Percentiles rank a stretch among this genome's conserved stretches.
These are phyloP conservation scores for Heliconius ethilla DNA, from an alignment of 2,888 invertebrate species.

Conservation along the genomic window DNA sequence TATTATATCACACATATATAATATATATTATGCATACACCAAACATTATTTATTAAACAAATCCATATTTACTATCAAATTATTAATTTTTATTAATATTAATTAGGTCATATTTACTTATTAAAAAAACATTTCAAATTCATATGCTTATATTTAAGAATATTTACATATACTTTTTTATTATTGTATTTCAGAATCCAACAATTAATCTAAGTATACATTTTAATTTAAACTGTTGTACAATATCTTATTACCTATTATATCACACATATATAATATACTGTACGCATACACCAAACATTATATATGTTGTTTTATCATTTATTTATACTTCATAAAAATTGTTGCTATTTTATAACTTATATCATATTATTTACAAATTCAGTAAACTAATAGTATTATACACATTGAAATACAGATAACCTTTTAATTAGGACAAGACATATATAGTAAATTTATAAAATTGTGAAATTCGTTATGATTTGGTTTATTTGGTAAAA, in stretches of 20 bases:
- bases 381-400: not conserved
- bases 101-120: not conserved
- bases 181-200: not conserved
- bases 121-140: not conserved
- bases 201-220: not conserved
- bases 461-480: no score
- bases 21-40: not conserved
- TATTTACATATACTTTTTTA: not conserved
- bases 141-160: not conserved
- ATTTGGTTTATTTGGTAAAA: conserved; percentile 4
- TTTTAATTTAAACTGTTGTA: not conserved
- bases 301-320: not conserved
- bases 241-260: not conserved
- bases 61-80: not conserved
- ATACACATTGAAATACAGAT: not conserved
- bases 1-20: not conserved
- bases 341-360: not conserved
- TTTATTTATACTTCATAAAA: not conserved
- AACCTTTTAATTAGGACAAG: not conserved
- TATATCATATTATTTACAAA: not conserved
- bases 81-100: not conserved
- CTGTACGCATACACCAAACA: not conserved
- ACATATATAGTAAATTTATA: not conserved
- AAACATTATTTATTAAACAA: not conserved
- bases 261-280: no score